A percentile compares a stretch with the other conserved stretches of the same genome.
Evolutionary conservation across 2,113 vertebrate genomes (phyloP).

Genomic region (Silurus glanis): DNA sequence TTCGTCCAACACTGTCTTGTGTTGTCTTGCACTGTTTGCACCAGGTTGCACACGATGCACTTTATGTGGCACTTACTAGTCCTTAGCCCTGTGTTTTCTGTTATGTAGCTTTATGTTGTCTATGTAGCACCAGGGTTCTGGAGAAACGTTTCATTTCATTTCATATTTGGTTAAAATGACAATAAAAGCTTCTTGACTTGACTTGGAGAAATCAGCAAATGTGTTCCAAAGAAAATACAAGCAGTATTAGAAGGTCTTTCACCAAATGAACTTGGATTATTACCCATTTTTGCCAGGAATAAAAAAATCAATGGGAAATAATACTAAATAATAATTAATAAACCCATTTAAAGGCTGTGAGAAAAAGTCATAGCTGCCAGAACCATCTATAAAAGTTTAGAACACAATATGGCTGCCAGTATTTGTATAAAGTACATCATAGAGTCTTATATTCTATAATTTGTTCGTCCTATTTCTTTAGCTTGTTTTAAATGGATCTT

Average conservation of each 20-base stretch:
- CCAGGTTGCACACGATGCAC: no score
- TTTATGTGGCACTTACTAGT: no score
- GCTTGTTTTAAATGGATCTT: background rate
- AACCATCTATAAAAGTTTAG: background rate
- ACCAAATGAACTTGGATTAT: background rate
- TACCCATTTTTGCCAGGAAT: background rate
- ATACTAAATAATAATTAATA: background rate
- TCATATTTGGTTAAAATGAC: no score
- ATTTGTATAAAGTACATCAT: background rate
- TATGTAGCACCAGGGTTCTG: no score
- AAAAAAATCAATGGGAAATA: background rate
- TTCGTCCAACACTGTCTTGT: no score
- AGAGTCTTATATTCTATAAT: background rate
- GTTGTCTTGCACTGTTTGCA: no score
- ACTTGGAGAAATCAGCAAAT: background rate
- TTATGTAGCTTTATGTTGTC: no score
- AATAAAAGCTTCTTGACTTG: no score
- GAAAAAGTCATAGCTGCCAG: background rate
- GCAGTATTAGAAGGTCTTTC: background rate
- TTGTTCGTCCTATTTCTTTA: background rate
- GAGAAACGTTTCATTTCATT: no score
- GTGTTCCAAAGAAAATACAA: background rate
- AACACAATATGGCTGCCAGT: background rate
- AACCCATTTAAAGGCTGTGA: background rate
- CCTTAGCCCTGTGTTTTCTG: no score